Percentiles rank a stretch among this genome's conserved stretches.
phyloP scores from a whole-genome alignment of 1,140 invertebrate species.

The Archivesica marissinica region DNA sequence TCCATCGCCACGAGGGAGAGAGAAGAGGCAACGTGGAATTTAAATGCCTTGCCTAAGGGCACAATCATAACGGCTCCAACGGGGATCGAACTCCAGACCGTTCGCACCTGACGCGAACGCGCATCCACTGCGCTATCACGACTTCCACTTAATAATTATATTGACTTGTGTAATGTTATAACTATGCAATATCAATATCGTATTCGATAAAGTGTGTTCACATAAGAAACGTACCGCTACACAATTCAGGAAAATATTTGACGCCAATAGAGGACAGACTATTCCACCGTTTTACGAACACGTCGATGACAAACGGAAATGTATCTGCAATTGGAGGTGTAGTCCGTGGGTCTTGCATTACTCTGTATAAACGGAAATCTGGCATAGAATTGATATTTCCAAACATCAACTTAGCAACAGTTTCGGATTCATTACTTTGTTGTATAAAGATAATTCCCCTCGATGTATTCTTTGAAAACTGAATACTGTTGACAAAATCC shows the following conservation, averaged over 20 bases:
- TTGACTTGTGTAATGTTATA: not conserved
- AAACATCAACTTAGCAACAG: not conserved
- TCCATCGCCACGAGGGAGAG: too few species aligned
- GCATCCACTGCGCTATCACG: not conserved
- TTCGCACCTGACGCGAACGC: not conserved
- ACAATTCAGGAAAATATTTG: not conserved
- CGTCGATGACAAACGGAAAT: not conserved
- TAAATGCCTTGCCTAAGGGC: not conserved
- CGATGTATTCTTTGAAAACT: not conserved
- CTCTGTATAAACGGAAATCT: constrained; percentile 1
- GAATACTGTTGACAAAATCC: not conserved
- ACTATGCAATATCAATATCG: not conserved
- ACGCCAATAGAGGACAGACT: not conserved
- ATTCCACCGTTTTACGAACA: not conserved
- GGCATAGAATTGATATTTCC: not conserved
- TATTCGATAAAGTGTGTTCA: not conserved
- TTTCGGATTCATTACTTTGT: not conserved
- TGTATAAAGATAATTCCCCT: constrained; percentile 4
- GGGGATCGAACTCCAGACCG: not conserved
- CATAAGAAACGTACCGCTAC: not conserved
- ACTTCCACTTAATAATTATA: too few species aligned
- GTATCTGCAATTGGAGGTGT: not conserved
- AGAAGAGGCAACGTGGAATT: too few species aligned
- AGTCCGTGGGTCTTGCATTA: not conserved
- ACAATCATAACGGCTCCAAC: not conserved